These are phyloP conservation scores for Andrena camellia DNA, from an alignment of 2,888 invertebrate species.

Conservation along the genomic window DNA sequence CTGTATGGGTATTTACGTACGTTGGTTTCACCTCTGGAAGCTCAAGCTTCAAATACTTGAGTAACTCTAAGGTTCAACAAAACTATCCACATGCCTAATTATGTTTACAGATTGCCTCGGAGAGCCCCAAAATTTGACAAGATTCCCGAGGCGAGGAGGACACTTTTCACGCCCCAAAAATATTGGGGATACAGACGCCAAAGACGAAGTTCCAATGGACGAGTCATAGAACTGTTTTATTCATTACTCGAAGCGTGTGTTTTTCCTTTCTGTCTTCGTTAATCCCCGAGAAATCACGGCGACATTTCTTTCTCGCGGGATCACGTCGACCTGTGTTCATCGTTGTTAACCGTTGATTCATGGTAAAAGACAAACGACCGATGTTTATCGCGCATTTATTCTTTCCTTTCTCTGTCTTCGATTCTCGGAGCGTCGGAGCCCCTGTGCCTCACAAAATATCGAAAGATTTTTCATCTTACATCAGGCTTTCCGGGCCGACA, in stretches of 20 bases:
- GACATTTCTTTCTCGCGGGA: neutral
- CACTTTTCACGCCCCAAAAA: constrained; percentile 1
- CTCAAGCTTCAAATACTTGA: neutral
- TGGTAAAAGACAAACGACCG: constrained; percentile 60
- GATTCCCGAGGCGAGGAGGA: constrained; percentile 36
- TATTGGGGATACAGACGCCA: constrained; percentile 15
- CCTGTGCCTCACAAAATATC: too few relatives aligned
- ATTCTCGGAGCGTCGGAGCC: neutral
- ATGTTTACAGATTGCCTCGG: constrained; percentile 69
- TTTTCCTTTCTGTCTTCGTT: constrained; percentile 11
- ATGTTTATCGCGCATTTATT: constrained; percentile 16
- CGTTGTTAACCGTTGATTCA: constrained; percentile 6
- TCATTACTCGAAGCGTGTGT: constrained; percentile 24
- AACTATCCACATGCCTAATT: constrained; percentile 1
- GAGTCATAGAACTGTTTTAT: constrained; percentile 1
- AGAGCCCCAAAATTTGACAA: constrained; percentile 48
- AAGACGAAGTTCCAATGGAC: constrained; percentile 37
- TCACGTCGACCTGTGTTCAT: constrained; percentile 6
- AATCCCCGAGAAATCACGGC: neutral
- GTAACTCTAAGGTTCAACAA: neutral
- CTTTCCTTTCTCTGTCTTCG: constrained; percentile 18
- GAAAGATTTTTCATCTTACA: too few relatives aligned
- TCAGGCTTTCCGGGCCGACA: too few relatives aligned
- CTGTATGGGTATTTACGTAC: too few relatives aligned
- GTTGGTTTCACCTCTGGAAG: too few relatives aligned